Conservation (phyloP, 2,888 invertebrate genomes). For the Parnassius apollo region DNA sequence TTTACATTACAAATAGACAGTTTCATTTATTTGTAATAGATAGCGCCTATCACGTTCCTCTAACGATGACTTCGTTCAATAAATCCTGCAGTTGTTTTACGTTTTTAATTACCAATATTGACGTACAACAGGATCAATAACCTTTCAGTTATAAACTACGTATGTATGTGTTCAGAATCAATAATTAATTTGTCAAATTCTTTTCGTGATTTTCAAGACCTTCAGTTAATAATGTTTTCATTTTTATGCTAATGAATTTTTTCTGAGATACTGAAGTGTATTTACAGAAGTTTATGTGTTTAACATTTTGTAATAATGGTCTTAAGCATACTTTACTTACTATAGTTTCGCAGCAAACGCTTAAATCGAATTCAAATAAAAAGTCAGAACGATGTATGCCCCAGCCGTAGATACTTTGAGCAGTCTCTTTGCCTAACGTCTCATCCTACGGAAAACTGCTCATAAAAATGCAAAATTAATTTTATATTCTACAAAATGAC, state of each 20-base stretch:
- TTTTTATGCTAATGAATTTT: no score
- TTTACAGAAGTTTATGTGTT: no score
- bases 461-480: slow-evolving; percentile 58
- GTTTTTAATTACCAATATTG: slow-evolving; percentile 60
- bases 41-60: no score
- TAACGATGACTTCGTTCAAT: no score
- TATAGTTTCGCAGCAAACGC: slow-evolving; percentile 17
- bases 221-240: no score
- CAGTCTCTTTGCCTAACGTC: slow-evolving; percentile 36
- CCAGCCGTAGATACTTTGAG: slow-evolving; percentile 29
- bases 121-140: slow-evolving; percentile 47
- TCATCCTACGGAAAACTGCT: slow-evolving; percentile 39
- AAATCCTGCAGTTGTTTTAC: slow-evolving; percentile 13
- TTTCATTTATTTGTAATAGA: no score
- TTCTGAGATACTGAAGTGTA: no score
- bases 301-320: no score
- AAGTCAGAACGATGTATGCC: slow-evolving; percentile 20
- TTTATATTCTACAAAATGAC: slow-evolving; percentile 47
- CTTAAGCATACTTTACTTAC: background rate
- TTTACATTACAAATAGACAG: no score
- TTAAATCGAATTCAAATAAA: slow-evolving; percentile 28
- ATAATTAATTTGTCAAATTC: slow-evolving; percentile 9
- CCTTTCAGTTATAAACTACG: slow-evolving; percentile 43
- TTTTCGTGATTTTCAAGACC: no score
- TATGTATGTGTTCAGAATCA: slow-evolving; percentile 42